Conservation (phyloP, 2,797 vertebrate species). For the Lepus townsendii region DNA sequence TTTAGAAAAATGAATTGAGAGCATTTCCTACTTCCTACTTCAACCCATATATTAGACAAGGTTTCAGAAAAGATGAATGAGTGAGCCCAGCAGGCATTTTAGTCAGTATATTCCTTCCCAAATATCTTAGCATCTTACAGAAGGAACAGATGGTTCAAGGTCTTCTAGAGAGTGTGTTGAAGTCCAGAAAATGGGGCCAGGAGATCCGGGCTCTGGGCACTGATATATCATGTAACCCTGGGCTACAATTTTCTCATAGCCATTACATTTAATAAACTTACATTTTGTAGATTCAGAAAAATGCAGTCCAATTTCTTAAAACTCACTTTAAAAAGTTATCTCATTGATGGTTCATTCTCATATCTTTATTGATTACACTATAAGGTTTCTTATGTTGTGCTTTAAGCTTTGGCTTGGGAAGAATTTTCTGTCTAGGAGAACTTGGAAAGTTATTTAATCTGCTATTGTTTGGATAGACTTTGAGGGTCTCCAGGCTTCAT, state of each 20-base stretch:
- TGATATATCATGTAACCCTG: not conserved
- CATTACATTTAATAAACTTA: not conserved
- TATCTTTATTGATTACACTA: not conserved
- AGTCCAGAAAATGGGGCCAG: not conserved
- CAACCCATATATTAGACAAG: not conserved
- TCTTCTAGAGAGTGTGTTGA: not conserved
- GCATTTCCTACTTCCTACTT: not conserved
- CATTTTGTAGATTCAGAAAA: not conserved
- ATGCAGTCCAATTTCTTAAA: not conserved
- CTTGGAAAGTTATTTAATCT: slow-evolving; percentile 5
- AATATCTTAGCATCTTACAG: not conserved
- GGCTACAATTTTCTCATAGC: not conserved
- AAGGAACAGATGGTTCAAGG: not conserved
- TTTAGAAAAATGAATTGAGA: not conserved
- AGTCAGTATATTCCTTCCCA: not conserved
- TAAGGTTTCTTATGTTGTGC: not conserved
- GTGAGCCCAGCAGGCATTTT: not conserved
- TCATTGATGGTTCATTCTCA: not conserved
- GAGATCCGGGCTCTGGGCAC: not conserved
- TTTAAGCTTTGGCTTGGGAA: slow-evolving; percentile 41
- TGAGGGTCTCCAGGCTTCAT: too few species aligned
- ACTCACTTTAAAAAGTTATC: not conserved
- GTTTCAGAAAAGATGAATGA: not conserved
- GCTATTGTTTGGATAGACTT: too few species aligned
- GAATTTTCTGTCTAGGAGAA: not conserved